Base-by-base conservation (phyloP, 2,113 vertebrate species). In the Pipra filicauda region DNA sequence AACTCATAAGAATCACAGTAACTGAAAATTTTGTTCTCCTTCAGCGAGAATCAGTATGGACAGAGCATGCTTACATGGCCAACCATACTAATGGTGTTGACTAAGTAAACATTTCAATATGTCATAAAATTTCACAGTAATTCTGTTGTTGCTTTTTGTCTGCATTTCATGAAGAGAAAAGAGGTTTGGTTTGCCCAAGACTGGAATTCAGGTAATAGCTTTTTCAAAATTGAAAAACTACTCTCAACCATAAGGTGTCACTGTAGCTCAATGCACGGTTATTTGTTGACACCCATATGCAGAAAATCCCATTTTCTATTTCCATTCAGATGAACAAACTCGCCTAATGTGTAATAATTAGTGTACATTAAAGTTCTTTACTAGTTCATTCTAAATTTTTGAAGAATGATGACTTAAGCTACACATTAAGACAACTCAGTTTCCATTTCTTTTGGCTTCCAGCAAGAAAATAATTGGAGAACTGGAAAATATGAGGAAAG, bases 231-330 rank as follows among this genome's bases (percentile, higher is more conserved):
- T 82, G 81, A 93, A 93, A 94, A 89, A 57, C 54, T 69, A 52
- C 48, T 91, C 37, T 78, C 43, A 81, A 55, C 96, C 97, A 94
- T 91, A 91, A 96, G 95, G 91, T 96, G 97, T 96, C 96, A 77
- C 79, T 96, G 49, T 41, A 93, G 89, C 48, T 91, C 84, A 89
- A 89, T 17, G 65, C 72, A 86, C 37, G 48, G 70, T 86, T 79
- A 57, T 58, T 88, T 92, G 13, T 58, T 77, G 66, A 31, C 57
- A 65, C 4, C 24, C 57, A 18, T 20, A 48, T 22, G 37, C 44
- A 61, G 57, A 89, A 93, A 93, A 95, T 54, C 16, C 16, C 20
- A 61, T 91, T 74, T 96, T 96, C 31, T 57, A 20, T 65, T 96
- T 89, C 89, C 58, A 35, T 69, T 62, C 57, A 88, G 20, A 39